A percentile compares a stretch with the other conserved stretches of the same genome.
phyloP scores from a whole-genome alignment of 2,113 vertebrate species.

The Neogale vison region DNA sequence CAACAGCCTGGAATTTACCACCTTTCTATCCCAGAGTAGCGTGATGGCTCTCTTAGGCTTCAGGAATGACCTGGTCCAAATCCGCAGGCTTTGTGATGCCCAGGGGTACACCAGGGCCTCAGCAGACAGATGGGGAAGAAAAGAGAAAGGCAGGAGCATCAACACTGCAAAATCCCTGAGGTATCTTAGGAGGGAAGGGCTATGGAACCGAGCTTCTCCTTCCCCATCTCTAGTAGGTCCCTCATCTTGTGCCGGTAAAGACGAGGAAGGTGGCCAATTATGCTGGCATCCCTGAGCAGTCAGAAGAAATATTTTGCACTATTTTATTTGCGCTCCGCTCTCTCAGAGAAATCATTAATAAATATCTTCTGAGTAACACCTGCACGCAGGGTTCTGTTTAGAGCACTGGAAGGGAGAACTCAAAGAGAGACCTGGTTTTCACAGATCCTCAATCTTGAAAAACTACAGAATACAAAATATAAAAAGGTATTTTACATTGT shows the following conservation, averaged over 20 bases:
- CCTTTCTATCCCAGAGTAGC: not conserved
- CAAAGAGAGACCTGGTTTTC: not conserved
- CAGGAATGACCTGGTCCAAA: not conserved
- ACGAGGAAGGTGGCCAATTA: not conserved
- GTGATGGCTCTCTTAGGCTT: not conserved
- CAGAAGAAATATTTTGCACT: not conserved
- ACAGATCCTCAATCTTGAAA: not conserved
- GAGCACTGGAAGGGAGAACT: not conserved
- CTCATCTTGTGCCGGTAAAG: not conserved
- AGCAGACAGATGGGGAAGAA: not conserved
- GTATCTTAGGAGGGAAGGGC: not conserved
- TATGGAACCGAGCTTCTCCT: not conserved
- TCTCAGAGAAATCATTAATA: too few relatives aligned
- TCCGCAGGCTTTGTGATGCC: not conserved
- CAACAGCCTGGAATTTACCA: slow-evolving; percentile 43
- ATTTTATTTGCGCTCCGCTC: not conserved
- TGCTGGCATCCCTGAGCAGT: not conserved
- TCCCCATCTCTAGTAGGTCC: accelerated
- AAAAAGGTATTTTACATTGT: not conserved
- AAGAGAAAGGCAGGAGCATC: not conserved
- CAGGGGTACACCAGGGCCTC: not conserved
- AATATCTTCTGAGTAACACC: not conserved
- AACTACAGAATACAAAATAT: not conserved
- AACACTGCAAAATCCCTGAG: not conserved
- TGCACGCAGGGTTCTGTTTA: not conserved